Base-by-base conservation (phyloP, 2,113 vertebrate genomes). In the Datnioides undecimradiatus region DNA sequence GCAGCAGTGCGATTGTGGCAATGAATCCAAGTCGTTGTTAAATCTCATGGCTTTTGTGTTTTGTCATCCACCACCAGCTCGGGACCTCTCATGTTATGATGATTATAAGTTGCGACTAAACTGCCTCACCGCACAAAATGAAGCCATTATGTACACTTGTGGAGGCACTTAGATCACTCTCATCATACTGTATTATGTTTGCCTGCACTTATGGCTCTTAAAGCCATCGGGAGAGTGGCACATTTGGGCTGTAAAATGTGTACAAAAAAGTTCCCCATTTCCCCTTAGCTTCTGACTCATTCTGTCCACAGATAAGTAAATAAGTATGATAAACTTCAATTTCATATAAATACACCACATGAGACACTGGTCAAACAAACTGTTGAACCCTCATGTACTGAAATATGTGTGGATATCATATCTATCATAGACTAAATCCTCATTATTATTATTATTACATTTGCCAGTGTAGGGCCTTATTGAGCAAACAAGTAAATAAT, bases 111-210 rank as follows among this genome's bases (percentile, higher is more conserved):
- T 62, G 23, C 58, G 54, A 51, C 41, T 51, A 46, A 58, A 45
- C 25, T 21, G 21, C 64, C 62, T 83, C 38, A 34, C 25, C 43
- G 12, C 21, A 8, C 45, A 65, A n/a, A 69, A 78, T 54, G 36
- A 60, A 41, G 9, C 63, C 46, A 65, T 65, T 78, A 69, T 76
- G 31, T 23, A 38, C 12, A 62, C 74, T 74, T 51, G 14, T 36
- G 17, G 57, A 79, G 55, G 41, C 62, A 69, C 60, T 79, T 73
- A 40, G 73, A 66, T 67, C 41, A 16, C 65, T 57, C 13, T 72
- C 55, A 81, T 81, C 21, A 9, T 79, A 38, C 45, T 48, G 13
- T n/a, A 81, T 63, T 72, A 17, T 60, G 73, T 40, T 70, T 34
- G 29, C 48, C 58, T 4, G 25, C 43, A 78, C 58, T 65, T 60